Evolutionary conservation across 1,140 invertebrate genomes (phyloP).

Genomic region (Magallana angulata): DNA sequence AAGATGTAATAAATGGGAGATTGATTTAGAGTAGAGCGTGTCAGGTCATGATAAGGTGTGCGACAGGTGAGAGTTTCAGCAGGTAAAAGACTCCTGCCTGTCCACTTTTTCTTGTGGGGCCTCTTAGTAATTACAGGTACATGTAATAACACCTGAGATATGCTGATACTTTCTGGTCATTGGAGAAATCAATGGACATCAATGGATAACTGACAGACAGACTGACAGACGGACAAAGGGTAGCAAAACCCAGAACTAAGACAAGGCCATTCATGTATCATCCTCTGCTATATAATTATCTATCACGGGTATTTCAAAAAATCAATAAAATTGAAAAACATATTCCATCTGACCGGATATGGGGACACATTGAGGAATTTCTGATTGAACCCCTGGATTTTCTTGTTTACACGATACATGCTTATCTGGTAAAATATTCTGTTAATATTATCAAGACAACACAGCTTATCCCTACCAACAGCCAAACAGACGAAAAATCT

Average conservation of each 20-base stretch:
- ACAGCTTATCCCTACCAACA: background rate
- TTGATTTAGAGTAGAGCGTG: slow-evolving; percentile 6
- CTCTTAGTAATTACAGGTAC: background rate
- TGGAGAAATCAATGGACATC: background rate
- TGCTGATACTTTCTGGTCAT: background rate
- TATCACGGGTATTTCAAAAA: background rate
- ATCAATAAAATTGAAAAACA: slow-evolving; percentile 2
- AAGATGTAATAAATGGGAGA: slow-evolving; percentile 30
- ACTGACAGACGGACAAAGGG: background rate
- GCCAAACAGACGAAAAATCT: background rate
- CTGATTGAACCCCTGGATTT: background rate
- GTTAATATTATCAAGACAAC: background rate
- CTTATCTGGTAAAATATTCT: slow-evolving; percentile 19
- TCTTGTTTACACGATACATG: background rate
- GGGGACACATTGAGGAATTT: background rate
- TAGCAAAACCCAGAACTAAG: background rate
- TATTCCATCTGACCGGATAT: background rate
- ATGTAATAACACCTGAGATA: background rate
- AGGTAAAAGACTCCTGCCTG: background rate
- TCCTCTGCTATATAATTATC: background rate
- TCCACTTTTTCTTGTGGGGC: background rate
- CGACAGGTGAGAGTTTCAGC: background rate
- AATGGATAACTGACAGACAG: background rate
- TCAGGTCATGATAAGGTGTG: background rate
- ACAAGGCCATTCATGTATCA: background rate